Evolutionary conservation across 2,113 vertebrate genomes (phyloP), one percentile per base, ranked within the genome.

Genomic region (Gymnocephalus cernua): DNA sequence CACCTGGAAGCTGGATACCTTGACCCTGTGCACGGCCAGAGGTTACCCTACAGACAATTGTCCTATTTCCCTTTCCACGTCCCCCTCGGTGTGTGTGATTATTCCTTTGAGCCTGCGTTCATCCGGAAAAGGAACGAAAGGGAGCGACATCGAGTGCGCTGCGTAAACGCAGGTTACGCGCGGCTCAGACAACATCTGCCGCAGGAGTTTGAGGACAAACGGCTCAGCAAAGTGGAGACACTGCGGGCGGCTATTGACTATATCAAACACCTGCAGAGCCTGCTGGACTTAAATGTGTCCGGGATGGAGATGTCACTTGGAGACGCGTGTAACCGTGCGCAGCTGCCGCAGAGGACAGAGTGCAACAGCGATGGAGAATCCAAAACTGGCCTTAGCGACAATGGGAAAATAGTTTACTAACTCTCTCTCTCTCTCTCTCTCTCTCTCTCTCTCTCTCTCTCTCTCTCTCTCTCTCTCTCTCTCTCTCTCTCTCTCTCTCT

Each of bases 201-300:
- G 9, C 92, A 90, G 29, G 97, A 97, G 57, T 92, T 97, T n/a
- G 94, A 96, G 0, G 96, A 95, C 86, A 96, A 91, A 79, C 94
- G 97, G 68, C 97, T 98, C 77, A 99, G 97, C 93, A 98, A 99
- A 79, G 97, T 97, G 92, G 96, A 98, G 93, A 99, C 97, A 2
- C 95, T 98, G 29, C 94, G 96, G 14, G 97, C 97, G 4, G 97
- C 98, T 19, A 97, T 98, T 53, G 93, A 92, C 89, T 98, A 99
- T 86, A 99, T 99, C 87, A 96, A 96, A 79, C 97, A 97, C 77
- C 95, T 99, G 80, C 97, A 99, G 93, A 91, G 83, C 62, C 71
- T 97, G 87, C 92, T 99, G 94, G 96, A 96, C 72, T 67, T 92
- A 47, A 94, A 92, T n/a, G 88, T 91, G 74, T 73, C 86, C 18